phyloP scores from a whole-genome alignment of 2,797 vertebrate species.

The Poeciliopsis infans region DNA sequence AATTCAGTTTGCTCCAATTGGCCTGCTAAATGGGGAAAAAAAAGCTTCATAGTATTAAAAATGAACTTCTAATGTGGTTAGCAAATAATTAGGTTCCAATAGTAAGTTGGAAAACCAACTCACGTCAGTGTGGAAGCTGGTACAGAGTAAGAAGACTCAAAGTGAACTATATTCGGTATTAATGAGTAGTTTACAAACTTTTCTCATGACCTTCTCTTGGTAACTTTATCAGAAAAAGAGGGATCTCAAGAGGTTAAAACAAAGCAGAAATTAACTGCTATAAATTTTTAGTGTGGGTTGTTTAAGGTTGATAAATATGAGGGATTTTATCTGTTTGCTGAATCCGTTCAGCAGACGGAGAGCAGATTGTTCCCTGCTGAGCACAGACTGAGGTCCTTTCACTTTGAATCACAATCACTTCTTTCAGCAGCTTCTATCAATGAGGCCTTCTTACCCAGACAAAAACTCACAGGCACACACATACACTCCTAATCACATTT shows the following conservation, averaged over 20 bases:
- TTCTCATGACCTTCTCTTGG: not conserved
- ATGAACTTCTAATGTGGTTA: not conserved
- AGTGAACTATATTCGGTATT: not conserved
- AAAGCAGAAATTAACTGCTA: not conserved
- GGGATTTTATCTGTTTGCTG: not conserved
- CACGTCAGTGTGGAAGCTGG: not conserved
- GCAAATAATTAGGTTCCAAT: not conserved
- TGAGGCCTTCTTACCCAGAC: slow-evolving; percentile 58
- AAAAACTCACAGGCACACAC: slow-evolving; percentile 17
- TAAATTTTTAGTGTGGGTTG: not conserved
- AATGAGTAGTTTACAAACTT: not conserved
- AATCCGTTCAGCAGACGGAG: slow-evolving; percentile 17
- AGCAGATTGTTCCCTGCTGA: slow-evolving; percentile 26
- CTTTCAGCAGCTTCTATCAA: slow-evolving; percentile 70
- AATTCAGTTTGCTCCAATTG: not conserved
- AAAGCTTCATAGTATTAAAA: not conserved
- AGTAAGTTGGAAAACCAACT: not conserved
- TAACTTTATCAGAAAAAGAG: not conserved
- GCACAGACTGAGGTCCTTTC: slow-evolving; percentile 52
- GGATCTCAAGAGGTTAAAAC: not conserved
- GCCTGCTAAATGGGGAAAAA: not conserved
- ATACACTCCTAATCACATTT: slow-evolving; percentile 15
- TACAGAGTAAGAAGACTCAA: not conserved
- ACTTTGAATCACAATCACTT: slow-evolving; percentile 65
- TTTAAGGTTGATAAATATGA: slow-evolving; percentile 39